Evolutionary conservation across 2,113 vertebrate species (phyloP), one percentile per base, ranked within the genome.

Genomic region (Pomatostomus ruficeps): DNA sequence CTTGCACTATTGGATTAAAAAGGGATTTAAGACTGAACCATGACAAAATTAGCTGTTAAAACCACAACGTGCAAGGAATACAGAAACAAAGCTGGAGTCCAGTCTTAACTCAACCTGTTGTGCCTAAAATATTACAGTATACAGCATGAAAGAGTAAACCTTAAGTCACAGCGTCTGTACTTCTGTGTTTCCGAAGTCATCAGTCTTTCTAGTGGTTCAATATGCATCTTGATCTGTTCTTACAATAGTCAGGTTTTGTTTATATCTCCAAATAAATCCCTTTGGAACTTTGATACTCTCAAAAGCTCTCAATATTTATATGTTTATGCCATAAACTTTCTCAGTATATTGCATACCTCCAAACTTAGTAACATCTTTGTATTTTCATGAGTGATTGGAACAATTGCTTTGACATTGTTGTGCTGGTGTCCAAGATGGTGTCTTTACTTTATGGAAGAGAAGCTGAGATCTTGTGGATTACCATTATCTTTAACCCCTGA

Each of bases 1-100:
- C 96, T 98, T 98, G 98, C 98, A 98, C 98, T 98, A 92, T 96
- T 94, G 96, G 92, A 95, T 96, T 96, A 79, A 94, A 97, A 98
- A 98, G 95, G 93, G 98, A 97, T 95, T 95, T 97, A 91, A 90
- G 95, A 94, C 36, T 40, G 62, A 82, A 80, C 79, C 46, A 23
- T 38, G 73, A 71, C 38, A 96, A 91, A 82, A 86, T 48, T 26
- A 71, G 89, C 75, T 81, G 85, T 93, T 91, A 89, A 96, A 94
- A 74, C 87, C 14, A 36, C 78, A 71, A 70, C 88, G 73, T 38
- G 33, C 71, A 74, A 87, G 83, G 78, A 81, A 71, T 67, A 52
- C 26, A 31, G 79, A 85, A 80, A 70, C 19, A 46, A 80, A 80
- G 26, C 12, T 43, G 70, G 71, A 93, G 91, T 81, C 82, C 61